Evolutionary conservation across 2,797 vertebrate genomes (phyloP), one percentile per base, ranked within the genome.

Genomic region (Sebastes itinus): DNA sequence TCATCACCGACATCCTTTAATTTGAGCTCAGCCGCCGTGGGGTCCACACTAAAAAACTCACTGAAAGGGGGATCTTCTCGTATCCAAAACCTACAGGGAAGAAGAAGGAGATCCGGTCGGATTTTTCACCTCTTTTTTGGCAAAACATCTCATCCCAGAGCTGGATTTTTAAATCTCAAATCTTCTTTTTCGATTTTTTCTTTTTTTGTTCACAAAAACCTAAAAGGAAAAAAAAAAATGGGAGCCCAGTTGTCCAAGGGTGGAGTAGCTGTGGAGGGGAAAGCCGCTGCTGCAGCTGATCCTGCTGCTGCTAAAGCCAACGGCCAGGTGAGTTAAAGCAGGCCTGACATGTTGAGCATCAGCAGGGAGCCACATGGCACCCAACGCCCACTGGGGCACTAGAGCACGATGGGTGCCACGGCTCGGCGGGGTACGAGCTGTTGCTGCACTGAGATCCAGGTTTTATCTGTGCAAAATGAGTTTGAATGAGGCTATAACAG

Each of bases 211-310:
- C 66, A 80, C 1, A 75, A 72, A 63, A 63, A 77, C 27, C 62
- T 71, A 56, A 87, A 80, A 72, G 75, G 60, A 77, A 64, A 65
- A 70, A 87, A 97, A 85, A 93, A 80, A 92, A 98, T 98, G 98
- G 98, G 98, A 89, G 96, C 96, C 93, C 96, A 97, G 85, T 95
- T 96, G 95, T 97, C 97, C 86, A 98, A 98, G 94, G 94, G 95
- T 92, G 96, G 95, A 94, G 97, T 95, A 90, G 92, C 94, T 86
- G 96, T 94, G 23, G 95, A 96, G 54, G 96, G 95, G 60, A 93
- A 96, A 78, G 95, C 89, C 54, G 94, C 91, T 74, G 65, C 91
- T 74, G 65, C 12, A 8, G 95, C 92, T 49, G 94, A 95, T 59
- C 88, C 92, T n/a, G 94, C 94, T 78, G 95, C 95, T 25, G 92